Evolutionary conservation across 2,888 invertebrate genomes (phyloP).

Genomic region (Rosalia funebris): DNA sequence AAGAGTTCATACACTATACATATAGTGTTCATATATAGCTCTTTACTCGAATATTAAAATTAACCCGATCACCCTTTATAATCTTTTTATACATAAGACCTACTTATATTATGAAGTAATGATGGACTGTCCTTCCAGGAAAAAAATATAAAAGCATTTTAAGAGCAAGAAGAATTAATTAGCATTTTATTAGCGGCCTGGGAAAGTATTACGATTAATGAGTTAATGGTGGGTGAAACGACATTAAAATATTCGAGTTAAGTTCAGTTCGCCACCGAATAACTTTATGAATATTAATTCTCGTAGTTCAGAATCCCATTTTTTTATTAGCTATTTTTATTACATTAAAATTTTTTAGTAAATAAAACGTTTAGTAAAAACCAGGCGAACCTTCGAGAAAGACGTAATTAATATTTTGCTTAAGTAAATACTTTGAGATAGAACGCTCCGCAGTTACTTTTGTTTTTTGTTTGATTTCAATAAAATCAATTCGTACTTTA

Average conservation of each 20-base stretch:
- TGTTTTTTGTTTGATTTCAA: background rate
- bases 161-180: too few species aligned
- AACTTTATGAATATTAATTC: conserved; percentile 12
- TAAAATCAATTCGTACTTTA: too few species aligned
- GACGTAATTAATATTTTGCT: background rate
- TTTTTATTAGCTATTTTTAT: background rate
- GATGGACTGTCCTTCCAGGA: too few species aligned
- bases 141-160: too few species aligned
- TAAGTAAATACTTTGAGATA: background rate
- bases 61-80: too few species aligned
- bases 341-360: background rate
- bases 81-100: too few species aligned
- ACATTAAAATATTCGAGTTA: background rate
- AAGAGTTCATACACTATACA: too few species aligned
- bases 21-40: too few species aligned
- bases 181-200: background rate
- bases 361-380: background rate
- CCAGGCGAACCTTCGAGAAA: background rate
- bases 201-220: background rate
- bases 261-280: conserved; percentile 2
- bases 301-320: background rate
- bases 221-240: background rate
- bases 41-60: too few species aligned
- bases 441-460: background rate
- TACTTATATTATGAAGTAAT: too few species aligned